Evolutionary conservation across 2,888 invertebrate species (phyloP).

Genomic region (Lasioglossum vierecki): DNA sequence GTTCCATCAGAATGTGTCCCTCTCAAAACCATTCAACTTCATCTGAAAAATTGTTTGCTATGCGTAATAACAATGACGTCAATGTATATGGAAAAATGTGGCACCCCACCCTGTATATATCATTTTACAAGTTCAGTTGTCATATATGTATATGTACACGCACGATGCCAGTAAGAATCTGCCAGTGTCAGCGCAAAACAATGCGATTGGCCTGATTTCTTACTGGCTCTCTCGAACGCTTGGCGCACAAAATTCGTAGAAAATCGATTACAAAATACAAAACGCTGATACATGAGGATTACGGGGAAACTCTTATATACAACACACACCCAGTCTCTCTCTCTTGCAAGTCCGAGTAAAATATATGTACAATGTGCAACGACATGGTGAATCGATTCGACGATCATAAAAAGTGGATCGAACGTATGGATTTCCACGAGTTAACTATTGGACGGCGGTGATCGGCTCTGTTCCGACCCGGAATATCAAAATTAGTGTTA

Average conservation of each 20-base stretch:
- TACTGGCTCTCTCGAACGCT: background rate
- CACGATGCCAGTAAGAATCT: background rate
- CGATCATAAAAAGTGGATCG: background rate
- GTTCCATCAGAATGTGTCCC: too few relatives aligned
- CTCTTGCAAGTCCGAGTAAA: background rate
- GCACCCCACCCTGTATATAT: background rate
- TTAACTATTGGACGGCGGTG: background rate
- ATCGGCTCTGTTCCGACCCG: background rate
- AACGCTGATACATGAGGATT: conserved; percentile 4
- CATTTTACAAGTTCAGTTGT: background rate
- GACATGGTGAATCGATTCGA: background rate
- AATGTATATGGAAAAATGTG: too few relatives aligned
- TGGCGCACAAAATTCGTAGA: background rate
- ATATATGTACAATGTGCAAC: conserved; percentile 40
- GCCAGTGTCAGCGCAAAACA: background rate
- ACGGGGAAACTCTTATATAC: conserved; percentile 5
- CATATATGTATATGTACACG: background rate
- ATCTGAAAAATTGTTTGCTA: too few relatives aligned
- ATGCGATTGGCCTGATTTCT: background rate
- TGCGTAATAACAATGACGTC: too few relatives aligned
- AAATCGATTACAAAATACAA: conserved; percentile 7
- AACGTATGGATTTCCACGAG: background rate
- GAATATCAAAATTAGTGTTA: background rate
- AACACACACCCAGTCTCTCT: background rate
- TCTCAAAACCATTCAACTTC: too few relatives aligned